A percentile compares a stretch with the other conserved stretches of the same genome.
Conservation (phyloP, 1,140 invertebrate species). For the Pseudomyrmex dendroicus region DNA sequence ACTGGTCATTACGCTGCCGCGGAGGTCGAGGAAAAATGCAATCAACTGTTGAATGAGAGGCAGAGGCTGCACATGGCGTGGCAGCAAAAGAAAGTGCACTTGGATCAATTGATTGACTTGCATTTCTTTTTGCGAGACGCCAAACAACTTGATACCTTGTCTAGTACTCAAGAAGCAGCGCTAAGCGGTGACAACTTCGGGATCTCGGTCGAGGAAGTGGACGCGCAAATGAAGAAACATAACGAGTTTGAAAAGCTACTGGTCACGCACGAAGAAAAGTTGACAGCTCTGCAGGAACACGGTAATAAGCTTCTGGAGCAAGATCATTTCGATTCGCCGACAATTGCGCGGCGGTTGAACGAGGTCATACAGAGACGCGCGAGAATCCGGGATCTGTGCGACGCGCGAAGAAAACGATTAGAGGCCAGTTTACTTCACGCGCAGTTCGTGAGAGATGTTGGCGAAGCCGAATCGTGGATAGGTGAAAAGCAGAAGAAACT, state of each 20-base stretch:
- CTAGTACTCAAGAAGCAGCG: slow-evolving; percentile 94
- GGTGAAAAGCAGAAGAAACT: slow-evolving; percentile 96
- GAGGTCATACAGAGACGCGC: slow-evolving; percentile 90
- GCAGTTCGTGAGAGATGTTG: slow-evolving; percentile 95
- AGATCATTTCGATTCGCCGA: slow-evolving; percentile 96
- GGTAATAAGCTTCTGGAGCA: slow-evolving; percentile 95
- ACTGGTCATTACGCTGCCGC: slow-evolving; percentile 92
- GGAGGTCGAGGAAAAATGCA: slow-evolving; percentile 93
- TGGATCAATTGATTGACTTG: slow-evolving; percentile 97
- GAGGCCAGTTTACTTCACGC: slow-evolving; percentile 93
- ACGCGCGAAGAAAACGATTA: slow-evolving; percentile 88
- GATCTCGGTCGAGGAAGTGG: slow-evolving; percentile 93
- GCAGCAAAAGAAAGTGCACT: slow-evolving; percentile 94
- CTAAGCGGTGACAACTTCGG: slow-evolving; percentile 87
- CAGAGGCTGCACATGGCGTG: slow-evolving; percentile 93
- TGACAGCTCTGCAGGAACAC: slow-evolving; percentile 93
- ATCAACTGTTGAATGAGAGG: slow-evolving; percentile 91
- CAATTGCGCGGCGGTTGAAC: slow-evolving; percentile 90
- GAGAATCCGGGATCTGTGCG: slow-evolving; percentile 89
- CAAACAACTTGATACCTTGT: slow-evolving; percentile 96
- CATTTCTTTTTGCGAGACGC: slow-evolving; percentile 98
- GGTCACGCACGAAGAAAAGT: slow-evolving; percentile 94
- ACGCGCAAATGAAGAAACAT: slow-evolving; percentile 94
- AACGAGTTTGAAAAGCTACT: slow-evolving; percentile 96
- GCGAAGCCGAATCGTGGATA: slow-evolving; percentile 96